Evolutionary conservation across 2,113 vertebrate species (phyloP).

Genomic region (Irena cyanogastra): DNA sequence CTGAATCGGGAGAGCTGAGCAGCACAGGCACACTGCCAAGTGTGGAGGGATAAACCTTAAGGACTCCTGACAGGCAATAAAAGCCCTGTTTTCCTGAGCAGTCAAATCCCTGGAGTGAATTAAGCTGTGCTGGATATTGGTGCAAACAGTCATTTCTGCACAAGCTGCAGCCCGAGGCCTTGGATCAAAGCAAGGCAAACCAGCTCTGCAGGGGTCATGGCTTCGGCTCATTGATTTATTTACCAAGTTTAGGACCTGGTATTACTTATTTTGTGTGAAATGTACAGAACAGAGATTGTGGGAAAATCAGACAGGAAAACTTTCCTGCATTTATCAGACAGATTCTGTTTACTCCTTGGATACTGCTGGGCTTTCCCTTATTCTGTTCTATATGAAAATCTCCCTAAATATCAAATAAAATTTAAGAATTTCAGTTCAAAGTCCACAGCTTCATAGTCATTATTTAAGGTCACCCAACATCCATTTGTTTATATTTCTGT

Average conservation of each 20-base stretch:
- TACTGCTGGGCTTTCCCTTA: background rate
- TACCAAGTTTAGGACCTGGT: background rate
- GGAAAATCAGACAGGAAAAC: background rate
- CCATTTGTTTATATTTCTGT: background rate
- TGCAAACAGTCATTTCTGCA: background rate
- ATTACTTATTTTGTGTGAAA: background rate
- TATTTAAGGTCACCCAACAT: background rate
- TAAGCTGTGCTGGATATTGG: background rate
- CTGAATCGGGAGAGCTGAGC: background rate
- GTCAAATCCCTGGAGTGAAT: background rate
- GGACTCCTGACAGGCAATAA: background rate
- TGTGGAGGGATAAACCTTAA: background rate
- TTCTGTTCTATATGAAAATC: background rate
- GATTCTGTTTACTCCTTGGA: background rate
- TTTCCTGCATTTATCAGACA: background rate
- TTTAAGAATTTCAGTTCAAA: background rate
- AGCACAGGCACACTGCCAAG: background rate
- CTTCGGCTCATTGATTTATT: background rate
- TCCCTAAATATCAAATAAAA: background rate
- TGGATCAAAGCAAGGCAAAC: background rate
- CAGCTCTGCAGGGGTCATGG: background rate
- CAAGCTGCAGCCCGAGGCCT: background rate
- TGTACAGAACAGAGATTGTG: background rate
- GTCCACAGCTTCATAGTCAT: background rate
- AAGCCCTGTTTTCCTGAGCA: background rate